Conservation (phyloP, 2,888 invertebrate genomes). For the Aporophyla nigra region DNA sequence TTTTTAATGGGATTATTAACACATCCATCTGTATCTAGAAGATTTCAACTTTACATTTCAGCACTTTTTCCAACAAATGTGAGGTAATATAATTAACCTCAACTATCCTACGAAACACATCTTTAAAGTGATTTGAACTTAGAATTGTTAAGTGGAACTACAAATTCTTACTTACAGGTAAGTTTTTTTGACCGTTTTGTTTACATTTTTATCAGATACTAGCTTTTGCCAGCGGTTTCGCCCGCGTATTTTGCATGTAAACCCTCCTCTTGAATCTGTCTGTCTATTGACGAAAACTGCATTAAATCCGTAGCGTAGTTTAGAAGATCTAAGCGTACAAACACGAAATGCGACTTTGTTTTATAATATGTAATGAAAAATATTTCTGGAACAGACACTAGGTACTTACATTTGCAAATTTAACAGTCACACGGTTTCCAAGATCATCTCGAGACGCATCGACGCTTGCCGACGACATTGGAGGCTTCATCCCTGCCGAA, state of each 20-base stretch:
- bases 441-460: conserved; percentile 32
- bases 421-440: conserved; percentile 66
- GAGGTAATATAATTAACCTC: not conserved
- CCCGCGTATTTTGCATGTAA: too few species aligned
- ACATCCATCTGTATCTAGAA: not conserved
- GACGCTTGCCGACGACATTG: conserved; percentile 14
- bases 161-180: not conserved
- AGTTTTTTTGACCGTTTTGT: not conserved
- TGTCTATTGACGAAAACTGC: too few species aligned
- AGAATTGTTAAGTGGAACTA: not conserved
- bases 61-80: too few species aligned
- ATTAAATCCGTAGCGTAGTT: too few species aligned
- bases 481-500: conserved; percentile 22
- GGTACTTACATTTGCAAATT: conserved; percentile 73
- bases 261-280: too few species aligned
- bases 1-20: too few species aligned
- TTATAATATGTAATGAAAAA: too few species aligned
- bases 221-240: too few species aligned
- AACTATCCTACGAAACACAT: not conserved
- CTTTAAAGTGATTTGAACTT: not conserved
- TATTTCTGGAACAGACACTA: not conserved
- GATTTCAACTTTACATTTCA: not conserved
- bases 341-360: too few species aligned
- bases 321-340: too few species aligned
- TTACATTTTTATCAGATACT: not conserved